Conservation (phyloP, 1,140 invertebrate genomes). For the Trichogramma pretiosum region DNA sequence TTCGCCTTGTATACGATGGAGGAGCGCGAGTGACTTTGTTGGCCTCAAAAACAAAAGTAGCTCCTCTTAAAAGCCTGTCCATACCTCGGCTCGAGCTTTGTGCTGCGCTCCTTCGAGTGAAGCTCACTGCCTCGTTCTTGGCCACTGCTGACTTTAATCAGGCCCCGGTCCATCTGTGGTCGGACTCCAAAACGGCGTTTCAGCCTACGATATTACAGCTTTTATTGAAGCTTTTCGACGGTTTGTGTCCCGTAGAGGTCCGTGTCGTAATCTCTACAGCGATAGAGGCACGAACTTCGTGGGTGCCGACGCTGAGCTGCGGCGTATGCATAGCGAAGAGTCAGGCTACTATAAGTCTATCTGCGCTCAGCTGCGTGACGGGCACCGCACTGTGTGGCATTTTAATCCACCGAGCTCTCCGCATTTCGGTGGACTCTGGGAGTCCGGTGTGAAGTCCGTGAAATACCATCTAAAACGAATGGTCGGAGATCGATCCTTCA, state of each 20-base stretch:
- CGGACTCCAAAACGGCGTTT: too few species aligned
- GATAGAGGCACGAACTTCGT: conserved; percentile 9
- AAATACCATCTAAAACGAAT: too few species aligned
- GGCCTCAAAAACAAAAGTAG: conserved; percentile 19
- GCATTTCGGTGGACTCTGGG: too few species aligned
- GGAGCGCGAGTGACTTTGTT: conserved; percentile 17
- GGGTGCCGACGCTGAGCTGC: neutral
- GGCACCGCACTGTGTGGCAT: too few species aligned
- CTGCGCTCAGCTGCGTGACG: too few species aligned
- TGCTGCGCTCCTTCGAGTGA: conserved; percentile 8
- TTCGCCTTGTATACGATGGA: neutral
- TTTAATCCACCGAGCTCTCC: too few species aligned
- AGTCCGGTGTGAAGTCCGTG: too few species aligned
- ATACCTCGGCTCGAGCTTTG: conserved; percentile 23
- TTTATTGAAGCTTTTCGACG: conserved; percentile 4
- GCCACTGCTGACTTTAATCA: neutral
- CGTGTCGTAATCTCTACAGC: neutral
- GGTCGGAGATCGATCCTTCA: too few species aligned
- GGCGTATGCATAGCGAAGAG: too few species aligned
- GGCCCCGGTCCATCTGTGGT: conserved; percentile 24
- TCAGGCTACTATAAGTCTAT: too few species aligned
- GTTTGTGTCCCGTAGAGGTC: neutral
- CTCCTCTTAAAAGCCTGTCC: conserved; percentile 17
- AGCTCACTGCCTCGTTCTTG: conserved; percentile 25
- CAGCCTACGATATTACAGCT: neutral